These are phyloP conservation scores for Harlomillsia oculata DNA, from an alignment of 1,140 invertebrate genomes.

Conservation along the genomic window DNA sequence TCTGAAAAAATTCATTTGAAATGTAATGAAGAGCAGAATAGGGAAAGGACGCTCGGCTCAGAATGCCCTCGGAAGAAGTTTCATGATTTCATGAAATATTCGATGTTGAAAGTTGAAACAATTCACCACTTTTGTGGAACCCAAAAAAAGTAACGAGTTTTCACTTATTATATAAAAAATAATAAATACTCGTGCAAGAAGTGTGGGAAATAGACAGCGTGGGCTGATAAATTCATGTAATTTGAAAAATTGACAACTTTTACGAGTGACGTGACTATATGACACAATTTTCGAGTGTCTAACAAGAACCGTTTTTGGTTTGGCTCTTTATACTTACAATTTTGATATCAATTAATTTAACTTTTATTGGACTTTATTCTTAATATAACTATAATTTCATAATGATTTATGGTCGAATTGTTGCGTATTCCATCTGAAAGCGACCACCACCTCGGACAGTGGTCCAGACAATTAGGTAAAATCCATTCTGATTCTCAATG, in stretches of 20 bases:
- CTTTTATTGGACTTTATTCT: neutral
- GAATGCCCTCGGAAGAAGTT: neutral
- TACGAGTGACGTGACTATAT: neutral
- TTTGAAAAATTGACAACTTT: slow-evolving; percentile 19
- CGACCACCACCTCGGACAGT: neutral
- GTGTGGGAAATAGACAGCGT: no score
- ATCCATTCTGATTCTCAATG: neutral
- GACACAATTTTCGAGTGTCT: neutral
- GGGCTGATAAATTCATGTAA: neutral
- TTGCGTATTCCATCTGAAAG: neutral
- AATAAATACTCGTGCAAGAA: no score
- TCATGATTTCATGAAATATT: neutral
- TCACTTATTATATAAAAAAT: no score
- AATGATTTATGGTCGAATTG: neutral
- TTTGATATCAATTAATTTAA: neutral
- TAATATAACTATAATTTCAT: neutral
- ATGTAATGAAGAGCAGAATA: no score
- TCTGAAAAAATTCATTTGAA: neutral
- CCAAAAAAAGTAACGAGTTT: no score
- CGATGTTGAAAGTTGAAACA: slow-evolving; percentile 1
- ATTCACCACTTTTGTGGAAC: neutral
- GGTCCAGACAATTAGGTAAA: neutral
- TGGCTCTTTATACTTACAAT: neutral
- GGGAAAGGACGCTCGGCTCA: no score
- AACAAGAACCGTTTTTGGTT: neutral